These are phyloP conservation scores for Phoxinus dragarum DNA, from an alignment of 2,797 vertebrate genomes.

Conservation along the genomic window DNA sequence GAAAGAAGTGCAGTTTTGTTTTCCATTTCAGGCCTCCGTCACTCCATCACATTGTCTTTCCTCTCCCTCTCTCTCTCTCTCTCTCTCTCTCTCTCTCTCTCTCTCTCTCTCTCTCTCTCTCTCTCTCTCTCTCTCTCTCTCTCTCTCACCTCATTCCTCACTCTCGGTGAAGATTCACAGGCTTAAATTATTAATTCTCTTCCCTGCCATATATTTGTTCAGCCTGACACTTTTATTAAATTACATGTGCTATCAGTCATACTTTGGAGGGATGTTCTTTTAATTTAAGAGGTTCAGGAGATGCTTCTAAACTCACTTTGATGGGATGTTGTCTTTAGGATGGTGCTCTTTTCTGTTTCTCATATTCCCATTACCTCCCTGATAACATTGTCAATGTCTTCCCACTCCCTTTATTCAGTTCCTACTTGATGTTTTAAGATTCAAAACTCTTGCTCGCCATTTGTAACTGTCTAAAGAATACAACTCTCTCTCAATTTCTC, in stretches of 20 bases:
- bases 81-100: constrained; percentile 48
- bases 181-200: constrained; percentile 80
- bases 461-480: neutral
- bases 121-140: constrained; percentile 18
- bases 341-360: constrained; percentile 32
- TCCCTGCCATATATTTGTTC: constrained; percentile 75
- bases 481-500: constrained; percentile 19
- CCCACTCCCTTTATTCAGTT: constrained; percentile 4
- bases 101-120: neutral
- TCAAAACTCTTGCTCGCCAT: neutral
- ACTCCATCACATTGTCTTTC: constrained; percentile 28
- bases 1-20: constrained; percentile 50
- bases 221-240: constrained; percentile 79
- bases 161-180: constrained; percentile 69
- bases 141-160: constrained; percentile 36
- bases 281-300: constrained; percentile 63
- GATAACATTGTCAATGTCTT: constrained; percentile 26
- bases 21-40: constrained; percentile 39
- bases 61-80: constrained; percentile 21
- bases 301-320: constrained; percentile 53
- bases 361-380: constrained; percentile 14
- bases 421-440: constrained; percentile 1
- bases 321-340: constrained; percentile 40
- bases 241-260: constrained; percentile 70
- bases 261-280: constrained; percentile 64